These are phyloP conservation scores for Dilophus febrilis DNA, from an alignment of 2,888 invertebrate species.

Conservation along the genomic window DNA sequence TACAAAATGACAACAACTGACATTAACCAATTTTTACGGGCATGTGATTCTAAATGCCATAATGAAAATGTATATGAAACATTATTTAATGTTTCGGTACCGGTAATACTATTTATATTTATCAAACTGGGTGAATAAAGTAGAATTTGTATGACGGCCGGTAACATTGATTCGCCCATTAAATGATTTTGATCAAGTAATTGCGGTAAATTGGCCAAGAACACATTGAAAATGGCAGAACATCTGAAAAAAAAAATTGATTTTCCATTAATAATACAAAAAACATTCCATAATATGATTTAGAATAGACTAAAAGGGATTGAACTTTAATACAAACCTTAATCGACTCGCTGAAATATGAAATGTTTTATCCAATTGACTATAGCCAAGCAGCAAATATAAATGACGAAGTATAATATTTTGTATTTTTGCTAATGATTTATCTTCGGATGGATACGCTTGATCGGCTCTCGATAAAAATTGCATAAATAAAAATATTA, in stretches of 20 bases:
- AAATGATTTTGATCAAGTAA: conserved; percentile 89
- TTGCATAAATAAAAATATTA: conserved; percentile 93
- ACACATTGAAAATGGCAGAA: conserved; percentile 91
- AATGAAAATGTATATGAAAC: conserved; percentile 52
- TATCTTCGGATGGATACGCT: conserved; percentile 77
- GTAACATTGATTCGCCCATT: conserved; percentile 62
- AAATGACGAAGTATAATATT: conserved; percentile 80
- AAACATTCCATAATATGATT: background rate
- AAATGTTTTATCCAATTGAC: conserved; percentile 76
- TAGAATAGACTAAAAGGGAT: too few species aligned
- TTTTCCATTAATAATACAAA: background rate
- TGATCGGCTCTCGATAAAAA: conserved; percentile 72
- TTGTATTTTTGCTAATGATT: conserved; percentile 58
- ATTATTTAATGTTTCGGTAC: conserved; percentile 41
- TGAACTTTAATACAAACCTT: conserved; percentile 41
- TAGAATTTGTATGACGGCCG: conserved; percentile 63
- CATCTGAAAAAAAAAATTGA: conserved; percentile 37
- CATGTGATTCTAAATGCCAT: conserved; percentile 73
- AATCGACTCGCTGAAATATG: conserved; percentile 76
- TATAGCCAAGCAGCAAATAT: conserved; percentile 83
- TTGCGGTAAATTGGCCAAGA: conserved; percentile 83
- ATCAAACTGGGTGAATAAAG: conserved; percentile 71
- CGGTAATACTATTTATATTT: conserved; percentile 31
- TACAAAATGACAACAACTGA: conserved; percentile 84
- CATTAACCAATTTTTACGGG: conserved; percentile 83